These are phyloP conservation scores for Hipparchia semele DNA, from an alignment of 2,888 invertebrate genomes.

Conservation along the genomic window DNA sequence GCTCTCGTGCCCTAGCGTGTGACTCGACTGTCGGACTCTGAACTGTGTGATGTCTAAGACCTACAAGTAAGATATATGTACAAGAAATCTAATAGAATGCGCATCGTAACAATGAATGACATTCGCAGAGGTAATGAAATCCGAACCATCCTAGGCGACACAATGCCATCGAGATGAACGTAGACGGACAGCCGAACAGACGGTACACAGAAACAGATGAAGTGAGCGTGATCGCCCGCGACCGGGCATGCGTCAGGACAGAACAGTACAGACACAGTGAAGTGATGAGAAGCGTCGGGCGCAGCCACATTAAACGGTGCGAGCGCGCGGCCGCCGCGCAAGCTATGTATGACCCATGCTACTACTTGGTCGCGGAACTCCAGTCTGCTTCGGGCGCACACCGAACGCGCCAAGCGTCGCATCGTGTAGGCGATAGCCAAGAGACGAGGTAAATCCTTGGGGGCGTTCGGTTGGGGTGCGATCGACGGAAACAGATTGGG, in stretches of 20 bases:
- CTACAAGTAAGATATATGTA: slow-evolving; percentile 71
- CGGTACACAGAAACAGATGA: slow-evolving; percentile 81
- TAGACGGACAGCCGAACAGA: slow-evolving; percentile 76
- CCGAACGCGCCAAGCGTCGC: slow-evolving; percentile 37
- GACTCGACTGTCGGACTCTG: slow-evolving; percentile 45
- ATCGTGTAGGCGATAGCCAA: slow-evolving; percentile 34
- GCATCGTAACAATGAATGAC: slow-evolving; percentile 78
- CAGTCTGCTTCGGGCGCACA: slow-evolving; percentile 47
- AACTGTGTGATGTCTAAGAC: slow-evolving; percentile 63
- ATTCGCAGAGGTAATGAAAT: slow-evolving; percentile 76
- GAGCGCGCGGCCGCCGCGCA: slow-evolving; percentile 81
- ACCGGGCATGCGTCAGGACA: slow-evolving; percentile 82
- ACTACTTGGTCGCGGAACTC: slow-evolving; percentile 67
- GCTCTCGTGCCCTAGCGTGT: slow-evolving; percentile 54
- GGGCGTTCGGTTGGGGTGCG: slow-evolving; percentile 33
- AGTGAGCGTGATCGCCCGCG: slow-evolving; percentile 82
- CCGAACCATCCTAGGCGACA: slow-evolving; percentile 74
- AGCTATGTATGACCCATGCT: slow-evolving; percentile 83
- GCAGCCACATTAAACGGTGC: slow-evolving; percentile 82
- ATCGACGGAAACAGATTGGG: slow-evolving; percentile 43
- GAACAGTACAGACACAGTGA: slow-evolving; percentile 81
- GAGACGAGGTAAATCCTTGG: slow-evolving; percentile 38
- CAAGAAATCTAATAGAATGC: slow-evolving; percentile 81
- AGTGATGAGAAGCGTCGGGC: slow-evolving; percentile 82
- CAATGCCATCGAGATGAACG: slow-evolving; percentile 78